These are phyloP conservation scores for Acronicta alni DNA, from an alignment of 2,888 invertebrate genomes.

Conservation along the genomic window DNA sequence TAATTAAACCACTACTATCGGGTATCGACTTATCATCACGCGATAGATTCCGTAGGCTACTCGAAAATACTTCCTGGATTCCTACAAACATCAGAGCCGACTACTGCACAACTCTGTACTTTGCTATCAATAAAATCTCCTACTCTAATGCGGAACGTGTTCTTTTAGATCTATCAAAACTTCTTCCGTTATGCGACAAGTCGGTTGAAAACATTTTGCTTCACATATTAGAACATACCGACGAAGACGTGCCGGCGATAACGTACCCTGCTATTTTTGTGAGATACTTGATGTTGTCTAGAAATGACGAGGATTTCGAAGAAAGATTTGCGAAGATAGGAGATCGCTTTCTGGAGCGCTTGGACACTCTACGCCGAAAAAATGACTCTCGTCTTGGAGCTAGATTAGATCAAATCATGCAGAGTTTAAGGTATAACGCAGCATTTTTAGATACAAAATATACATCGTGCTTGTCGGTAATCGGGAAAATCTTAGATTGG, in stretches of 20 bases:
- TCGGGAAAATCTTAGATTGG: conserved; percentile 63
- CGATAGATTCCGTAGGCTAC: conserved; percentile 26
- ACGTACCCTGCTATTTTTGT: conserved; percentile 64
- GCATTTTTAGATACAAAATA: conserved; percentile 65
- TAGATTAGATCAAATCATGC: conserved; percentile 56
- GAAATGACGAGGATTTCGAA: conserved; percentile 57
- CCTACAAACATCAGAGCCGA: conserved; percentile 64
- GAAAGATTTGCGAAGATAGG: conserved; percentile 59
- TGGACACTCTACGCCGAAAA: conserved; percentile 40
- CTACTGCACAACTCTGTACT: conserved; percentile 64
- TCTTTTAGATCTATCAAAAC: conserved; percentile 60
- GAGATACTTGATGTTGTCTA: conserved; percentile 67
- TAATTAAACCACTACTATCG: conserved; percentile 62
- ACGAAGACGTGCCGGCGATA: conserved; percentile 29
- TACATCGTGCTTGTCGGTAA: conserved; percentile 63
- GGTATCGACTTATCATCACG: conserved; percentile 51
- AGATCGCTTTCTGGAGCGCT: conserved; percentile 60
- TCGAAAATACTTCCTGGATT: conserved; percentile 47
- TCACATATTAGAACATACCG: conserved; percentile 42
- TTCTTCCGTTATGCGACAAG: conserved; percentile 56
- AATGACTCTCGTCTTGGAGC: background rate
- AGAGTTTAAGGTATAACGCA: conserved; percentile 62
- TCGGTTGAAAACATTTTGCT: conserved; percentile 54
- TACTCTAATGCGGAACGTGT: conserved; percentile 43
- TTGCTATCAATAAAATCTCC: conserved; percentile 48